A percentile compares a stretch with the other conserved stretches of the same genome.
phyloP scores from a whole-genome alignment of 1,140 invertebrate species.

The Drosophila hydei region DNA sequence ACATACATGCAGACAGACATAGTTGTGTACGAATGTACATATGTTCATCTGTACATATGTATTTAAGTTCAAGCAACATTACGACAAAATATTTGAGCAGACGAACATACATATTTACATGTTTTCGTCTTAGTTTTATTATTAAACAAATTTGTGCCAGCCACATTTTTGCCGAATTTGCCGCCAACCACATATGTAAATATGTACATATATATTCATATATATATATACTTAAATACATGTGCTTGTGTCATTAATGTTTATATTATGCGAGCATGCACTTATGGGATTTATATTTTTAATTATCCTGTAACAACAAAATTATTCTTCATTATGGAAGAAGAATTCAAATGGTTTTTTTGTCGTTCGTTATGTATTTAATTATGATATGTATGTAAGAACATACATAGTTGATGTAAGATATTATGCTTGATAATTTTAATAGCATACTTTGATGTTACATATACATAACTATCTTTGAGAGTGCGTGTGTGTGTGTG shows the following conservation, averaged over 20 bases:
- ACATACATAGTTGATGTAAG: background rate
- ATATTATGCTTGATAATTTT: background rate
- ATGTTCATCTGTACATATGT: slow-evolving; percentile 6
- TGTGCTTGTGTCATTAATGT: slow-evolving; percentile 3
- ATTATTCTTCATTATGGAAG: background rate
- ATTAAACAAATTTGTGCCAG: slow-evolving; percentile 11
- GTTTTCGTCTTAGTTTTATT: slow-evolving; percentile 5
- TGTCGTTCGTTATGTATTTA: background rate
- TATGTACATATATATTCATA: slow-evolving; percentile 1
- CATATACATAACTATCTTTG: background rate
- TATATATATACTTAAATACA: background rate
- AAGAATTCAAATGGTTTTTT: background rate
- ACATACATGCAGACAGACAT: slow-evolving; percentile 10
- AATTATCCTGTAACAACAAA: background rate
- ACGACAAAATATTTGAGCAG: background rate
- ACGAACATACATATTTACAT: slow-evolving; percentile 3
- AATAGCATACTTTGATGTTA: background rate
- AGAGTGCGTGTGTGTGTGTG: background rate
- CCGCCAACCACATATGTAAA: slow-evolving; percentile 20
- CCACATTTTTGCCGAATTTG: slow-evolving; percentile 23
- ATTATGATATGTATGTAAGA: background rate
- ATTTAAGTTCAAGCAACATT: slow-evolving; percentile 11
- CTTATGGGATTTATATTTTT: background rate
- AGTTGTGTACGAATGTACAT: slow-evolving; percentile 3
- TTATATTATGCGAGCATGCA: background rate